Conservation (phyloP, 53 echinoderm and acorn worm genomes). For the Luidia sarsii region DNA sequence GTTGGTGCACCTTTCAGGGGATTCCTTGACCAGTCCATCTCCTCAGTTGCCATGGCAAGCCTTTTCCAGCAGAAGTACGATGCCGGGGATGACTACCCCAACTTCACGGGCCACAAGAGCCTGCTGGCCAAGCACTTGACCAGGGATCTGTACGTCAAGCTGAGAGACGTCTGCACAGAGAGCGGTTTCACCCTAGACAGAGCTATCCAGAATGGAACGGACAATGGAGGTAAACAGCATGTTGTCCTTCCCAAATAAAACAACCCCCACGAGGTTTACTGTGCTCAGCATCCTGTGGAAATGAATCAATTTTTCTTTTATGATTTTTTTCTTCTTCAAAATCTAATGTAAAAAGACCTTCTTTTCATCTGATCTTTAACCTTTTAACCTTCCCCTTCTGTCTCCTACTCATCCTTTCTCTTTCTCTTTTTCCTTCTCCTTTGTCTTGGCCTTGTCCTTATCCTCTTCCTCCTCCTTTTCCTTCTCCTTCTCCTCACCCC, state of each 20-base stretch:
- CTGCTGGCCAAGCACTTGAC: conserved; percentile 76
- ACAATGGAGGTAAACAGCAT: conserved; percentile 77
- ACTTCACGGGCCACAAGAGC: conserved; percentile 78
- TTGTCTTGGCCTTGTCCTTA: too few species aligned
- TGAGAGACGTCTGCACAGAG: conserved; percentile 76
- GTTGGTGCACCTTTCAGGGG: too few species aligned
- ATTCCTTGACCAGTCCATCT: too few species aligned
- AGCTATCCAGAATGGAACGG: conserved; percentile 88
- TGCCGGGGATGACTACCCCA: conserved; percentile 74
- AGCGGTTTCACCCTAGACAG: conserved; percentile 83
- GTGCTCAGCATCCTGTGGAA: not conserved
- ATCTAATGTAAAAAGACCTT: too few species aligned
- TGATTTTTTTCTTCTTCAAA: too few species aligned
- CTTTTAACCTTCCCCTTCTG: too few species aligned
- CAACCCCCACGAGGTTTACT: not conserved
- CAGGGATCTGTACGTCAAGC: conserved; percentile 63
- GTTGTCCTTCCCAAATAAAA: not conserved
- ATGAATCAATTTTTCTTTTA: too few species aligned
- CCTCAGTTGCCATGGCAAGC: conserved; percentile 66
- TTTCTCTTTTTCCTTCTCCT: too few species aligned
- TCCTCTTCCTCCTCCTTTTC: too few species aligned
- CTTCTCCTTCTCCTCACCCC: too few species aligned
- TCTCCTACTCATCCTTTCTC: too few species aligned
- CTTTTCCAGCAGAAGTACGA: conserved; percentile 62
- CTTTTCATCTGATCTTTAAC: too few species aligned